A percentile compares a stretch with the other conserved stretches of the same genome.
Evolutionary conservation across 1,140 invertebrate species (phyloP).

Genomic region (Eriosoma lanigerum): DNA sequence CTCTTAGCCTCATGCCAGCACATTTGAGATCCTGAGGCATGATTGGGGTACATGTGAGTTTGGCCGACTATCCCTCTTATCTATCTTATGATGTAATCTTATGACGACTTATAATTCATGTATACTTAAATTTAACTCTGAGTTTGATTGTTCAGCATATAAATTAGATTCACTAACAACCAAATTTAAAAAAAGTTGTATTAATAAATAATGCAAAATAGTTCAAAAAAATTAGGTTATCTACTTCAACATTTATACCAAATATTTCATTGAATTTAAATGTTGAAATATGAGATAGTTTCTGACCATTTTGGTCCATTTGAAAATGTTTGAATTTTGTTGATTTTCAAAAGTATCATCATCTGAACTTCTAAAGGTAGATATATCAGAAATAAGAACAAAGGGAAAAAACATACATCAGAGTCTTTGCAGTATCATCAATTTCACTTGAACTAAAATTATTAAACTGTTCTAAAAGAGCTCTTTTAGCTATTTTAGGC

Average conservation of each 20-base stretch:
- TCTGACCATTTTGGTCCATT: slow-evolving; percentile 33
- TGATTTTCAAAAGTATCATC: not conserved
- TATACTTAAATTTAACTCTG: slow-evolving; percentile 45
- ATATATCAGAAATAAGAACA: not conserved
- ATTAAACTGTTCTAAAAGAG: not conserved
- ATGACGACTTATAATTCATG: slow-evolving; percentile 50
- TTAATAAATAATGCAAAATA: slow-evolving; percentile 25
- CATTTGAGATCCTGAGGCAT: not conserved
- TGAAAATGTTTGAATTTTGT: slow-evolving; percentile 24
- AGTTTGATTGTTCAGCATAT: slow-evolving; percentile 51
- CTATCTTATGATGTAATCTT: not conserved
- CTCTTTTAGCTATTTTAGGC: slow-evolving; percentile 15
- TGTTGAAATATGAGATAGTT: not conserved
- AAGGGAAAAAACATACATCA: slow-evolving; percentile 19
- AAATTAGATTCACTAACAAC: slow-evolving; percentile 52
- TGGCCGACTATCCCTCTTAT: too few relatives aligned
- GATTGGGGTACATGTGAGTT: not conserved
- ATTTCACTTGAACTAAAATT: slow-evolving; percentile 14
- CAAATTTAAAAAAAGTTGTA: slow-evolving; percentile 30
- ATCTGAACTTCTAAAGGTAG: not conserved
- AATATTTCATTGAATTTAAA: slow-evolving; percentile 35
- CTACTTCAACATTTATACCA: slow-evolving; percentile 1
- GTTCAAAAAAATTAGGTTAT: not conserved
- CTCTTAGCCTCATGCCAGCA: not conserved
- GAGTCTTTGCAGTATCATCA: not conserved